Evolutionary conservation across 2,797 vertebrate genomes (phyloP).

Genomic region (Sardinella longiceps): DNA sequence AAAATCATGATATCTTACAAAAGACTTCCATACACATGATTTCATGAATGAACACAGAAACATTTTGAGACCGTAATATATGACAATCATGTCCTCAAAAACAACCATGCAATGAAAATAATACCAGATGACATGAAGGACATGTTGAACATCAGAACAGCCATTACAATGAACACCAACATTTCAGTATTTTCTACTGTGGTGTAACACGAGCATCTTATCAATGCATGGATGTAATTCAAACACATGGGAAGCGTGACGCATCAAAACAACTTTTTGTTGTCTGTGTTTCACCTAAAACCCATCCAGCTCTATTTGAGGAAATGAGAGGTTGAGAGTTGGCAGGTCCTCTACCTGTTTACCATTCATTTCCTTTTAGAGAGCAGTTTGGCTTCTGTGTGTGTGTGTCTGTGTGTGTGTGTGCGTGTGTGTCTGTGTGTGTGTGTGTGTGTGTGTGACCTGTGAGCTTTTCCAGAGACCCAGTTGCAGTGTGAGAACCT

Average conservation of each 20-base stretch:
- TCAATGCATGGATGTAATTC: neutral
- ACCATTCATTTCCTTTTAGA: neutral
- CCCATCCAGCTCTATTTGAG: neutral
- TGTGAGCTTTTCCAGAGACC: too few species aligned
- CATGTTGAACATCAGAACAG: slow-evolving; percentile 67
- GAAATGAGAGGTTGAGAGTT: neutral
- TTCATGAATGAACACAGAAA: neutral
- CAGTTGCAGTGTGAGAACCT: neutral
- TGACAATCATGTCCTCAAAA: neutral
- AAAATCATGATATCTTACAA: neutral
- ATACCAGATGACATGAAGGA: slow-evolving; percentile 20
- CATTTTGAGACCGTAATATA: neutral
- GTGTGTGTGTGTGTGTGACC: too few species aligned
- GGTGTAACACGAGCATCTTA: neutral
- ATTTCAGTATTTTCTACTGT: neutral
- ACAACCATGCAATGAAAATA: neutral
- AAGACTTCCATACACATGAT: neutral
- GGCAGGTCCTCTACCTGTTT: neutral
- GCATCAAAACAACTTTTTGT: too few species aligned
- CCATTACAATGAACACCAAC: neutral
- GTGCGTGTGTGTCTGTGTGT: too few species aligned
- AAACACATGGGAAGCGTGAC: neutral
- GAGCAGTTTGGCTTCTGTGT: neutral
- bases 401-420: too few species aligned
- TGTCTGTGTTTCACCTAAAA: neutral